phyloP scores from a whole-genome alignment of 1,140 invertebrate species.

The Nixonia krombeini region DNA sequence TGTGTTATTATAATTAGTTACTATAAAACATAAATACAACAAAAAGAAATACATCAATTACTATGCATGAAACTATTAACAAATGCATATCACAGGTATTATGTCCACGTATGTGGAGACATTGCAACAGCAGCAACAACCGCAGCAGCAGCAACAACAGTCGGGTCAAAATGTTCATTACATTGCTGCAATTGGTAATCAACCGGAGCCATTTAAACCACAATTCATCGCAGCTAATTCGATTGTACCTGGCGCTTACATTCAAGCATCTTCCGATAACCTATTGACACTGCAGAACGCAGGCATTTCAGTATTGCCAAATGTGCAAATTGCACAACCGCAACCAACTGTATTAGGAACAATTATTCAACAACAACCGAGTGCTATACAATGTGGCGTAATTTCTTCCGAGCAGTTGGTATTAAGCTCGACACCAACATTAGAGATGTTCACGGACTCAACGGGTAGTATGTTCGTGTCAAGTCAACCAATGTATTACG shows the following conservation, averaged over 20 bases:
- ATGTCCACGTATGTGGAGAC: constrained; percentile 80
- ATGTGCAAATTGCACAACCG: constrained; percentile 71
- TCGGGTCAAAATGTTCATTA: constrained; percentile 80
- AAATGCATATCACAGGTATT: too few relatives aligned
- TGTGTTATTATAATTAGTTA: too few relatives aligned
- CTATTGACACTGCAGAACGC: constrained; percentile 75
- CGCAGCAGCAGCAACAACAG: constrained; percentile 74
- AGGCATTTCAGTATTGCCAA: constrained; percentile 74
- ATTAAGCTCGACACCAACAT: constrained; percentile 76
- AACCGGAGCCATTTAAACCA: constrained; percentile 74
- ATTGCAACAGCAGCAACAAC: too few relatives aligned
- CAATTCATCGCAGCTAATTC: constrained; percentile 75
- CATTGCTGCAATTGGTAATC: constrained; percentile 76
- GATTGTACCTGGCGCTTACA: constrained; percentile 76
- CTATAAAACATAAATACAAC: too few relatives aligned
- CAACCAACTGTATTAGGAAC: constrained; percentile 76
- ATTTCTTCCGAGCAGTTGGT: constrained; percentile 75
- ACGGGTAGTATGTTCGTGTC: constrained; percentile 79
- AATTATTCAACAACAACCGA: constrained; percentile 74
- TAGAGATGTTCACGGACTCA: constrained; percentile 80
- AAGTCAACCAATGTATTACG: constrained; percentile 84
- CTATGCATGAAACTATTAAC: too few relatives aligned
- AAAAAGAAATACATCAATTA: too few relatives aligned
- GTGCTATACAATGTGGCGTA: constrained; percentile 73
- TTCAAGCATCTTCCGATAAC: constrained; percentile 76